A percentile compares a stretch with the other conserved stretches of the same genome.
These are phyloP conservation scores for Meteorus sp. DNA, from an alignment of 1,140 invertebrate genomes.

Conservation along the genomic window DNA sequence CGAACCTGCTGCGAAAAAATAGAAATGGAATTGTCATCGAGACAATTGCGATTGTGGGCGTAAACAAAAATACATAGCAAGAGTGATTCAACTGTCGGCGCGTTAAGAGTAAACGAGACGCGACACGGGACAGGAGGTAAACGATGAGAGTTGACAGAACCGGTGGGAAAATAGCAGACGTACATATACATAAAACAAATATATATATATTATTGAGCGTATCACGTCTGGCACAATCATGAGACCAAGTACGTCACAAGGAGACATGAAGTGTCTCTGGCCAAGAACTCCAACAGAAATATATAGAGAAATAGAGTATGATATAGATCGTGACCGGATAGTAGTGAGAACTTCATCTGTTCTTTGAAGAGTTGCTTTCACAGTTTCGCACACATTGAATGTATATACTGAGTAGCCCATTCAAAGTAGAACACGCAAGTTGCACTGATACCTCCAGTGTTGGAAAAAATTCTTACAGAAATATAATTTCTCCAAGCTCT, in stretches of 20 bases:
- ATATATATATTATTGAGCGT: background rate
- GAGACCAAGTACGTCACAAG: background rate
- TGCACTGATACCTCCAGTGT: no score
- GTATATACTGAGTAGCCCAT: no score
- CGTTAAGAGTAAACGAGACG: background rate
- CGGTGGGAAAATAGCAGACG: background rate
- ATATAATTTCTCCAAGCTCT: no score
- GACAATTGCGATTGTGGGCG: background rate
- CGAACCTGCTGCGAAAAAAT: no score
- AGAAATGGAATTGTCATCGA: no score
- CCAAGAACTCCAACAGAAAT: slow-evolving; percentile 1
- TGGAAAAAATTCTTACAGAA: no score
- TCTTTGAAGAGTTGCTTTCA: no score
- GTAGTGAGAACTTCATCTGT: no score
- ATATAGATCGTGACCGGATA: no score
- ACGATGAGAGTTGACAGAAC: background rate
- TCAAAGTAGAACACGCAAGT: no score
- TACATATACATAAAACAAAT: background rate
- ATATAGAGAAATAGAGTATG: no score
- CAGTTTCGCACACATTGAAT: no score
- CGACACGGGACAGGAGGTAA: background rate
- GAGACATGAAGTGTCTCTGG: background rate
- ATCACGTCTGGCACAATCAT: background rate
- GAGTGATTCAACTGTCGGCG: slow-evolving; percentile 5
- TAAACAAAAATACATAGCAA: background rate